Evolutionary conservation across 2,113 vertebrate species (phyloP).

Genomic region (Lonchura striata): DNA sequence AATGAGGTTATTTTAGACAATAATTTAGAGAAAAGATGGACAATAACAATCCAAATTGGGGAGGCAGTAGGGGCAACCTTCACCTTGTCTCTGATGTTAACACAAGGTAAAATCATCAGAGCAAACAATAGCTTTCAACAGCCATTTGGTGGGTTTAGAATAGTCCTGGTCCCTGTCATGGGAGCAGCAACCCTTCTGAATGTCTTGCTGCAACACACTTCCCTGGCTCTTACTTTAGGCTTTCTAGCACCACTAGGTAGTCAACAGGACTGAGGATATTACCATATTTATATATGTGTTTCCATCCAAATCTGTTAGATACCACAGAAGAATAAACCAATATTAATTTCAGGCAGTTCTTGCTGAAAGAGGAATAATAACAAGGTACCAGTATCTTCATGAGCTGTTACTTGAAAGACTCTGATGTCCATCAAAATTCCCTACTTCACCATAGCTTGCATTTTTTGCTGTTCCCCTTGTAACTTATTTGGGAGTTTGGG

Average conservation of each 20-base stretch:
- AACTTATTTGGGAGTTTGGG: background rate
- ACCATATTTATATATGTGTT: background rate
- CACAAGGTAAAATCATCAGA: background rate
- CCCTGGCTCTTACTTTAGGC: background rate
- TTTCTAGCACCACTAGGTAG: background rate
- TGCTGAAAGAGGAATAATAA: background rate
- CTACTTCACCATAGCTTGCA: background rate
- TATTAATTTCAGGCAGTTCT: background rate
- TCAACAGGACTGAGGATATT: background rate
- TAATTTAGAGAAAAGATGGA: background rate
- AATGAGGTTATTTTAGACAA: background rate
- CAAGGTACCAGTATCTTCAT: background rate
- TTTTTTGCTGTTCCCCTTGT: background rate
- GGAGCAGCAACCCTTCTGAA: background rate
- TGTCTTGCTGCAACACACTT: background rate
- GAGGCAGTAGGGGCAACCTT: background rate
- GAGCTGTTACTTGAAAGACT: background rate
- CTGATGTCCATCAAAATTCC: background rate
- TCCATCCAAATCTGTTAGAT: background rate
- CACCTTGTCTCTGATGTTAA: background rate
- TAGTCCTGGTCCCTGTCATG: rapidly evolving
- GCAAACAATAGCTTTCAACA: background rate
- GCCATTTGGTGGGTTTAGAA: background rate
- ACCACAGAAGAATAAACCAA: background rate
- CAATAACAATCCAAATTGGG: background rate